Evolutionary conservation across 2,113 vertebrate genomes (phyloP).

Genomic region (Rhinoderma darwinii): DNA sequence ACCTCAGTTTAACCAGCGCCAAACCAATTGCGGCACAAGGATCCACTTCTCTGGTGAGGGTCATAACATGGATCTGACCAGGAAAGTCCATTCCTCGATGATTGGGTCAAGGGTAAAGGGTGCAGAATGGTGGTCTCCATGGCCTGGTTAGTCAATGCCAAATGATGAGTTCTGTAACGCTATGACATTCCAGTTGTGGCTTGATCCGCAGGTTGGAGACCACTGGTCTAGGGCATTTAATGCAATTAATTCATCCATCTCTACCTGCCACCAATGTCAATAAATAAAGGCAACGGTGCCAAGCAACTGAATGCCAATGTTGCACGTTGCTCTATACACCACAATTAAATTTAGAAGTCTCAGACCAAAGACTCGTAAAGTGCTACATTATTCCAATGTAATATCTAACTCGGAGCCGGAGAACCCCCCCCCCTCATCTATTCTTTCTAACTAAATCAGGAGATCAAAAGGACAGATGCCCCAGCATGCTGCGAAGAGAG

Average conservation of each 20-base stretch:
- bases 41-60: too few relatives aligned
- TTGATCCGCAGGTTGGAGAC: not conserved
- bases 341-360: not conserved
- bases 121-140: too few relatives aligned
- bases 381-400: not conserved
- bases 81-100: too few relatives aligned
- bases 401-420: not conserved
- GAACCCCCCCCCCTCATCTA: not conserved
- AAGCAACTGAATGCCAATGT: not conserved
- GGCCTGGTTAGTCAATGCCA: too few relatives aligned
- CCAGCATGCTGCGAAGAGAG: slow-evolving; percentile 50
- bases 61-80: too few relatives aligned
- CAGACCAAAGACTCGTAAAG: not conserved
- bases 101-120: too few relatives aligned
- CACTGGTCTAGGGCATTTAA: not conserved
- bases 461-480: slow-evolving; percentile 59
- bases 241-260: not conserved
- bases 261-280: not conserved
- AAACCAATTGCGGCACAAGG: too few relatives aligned
- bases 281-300: not conserved
- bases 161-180: too few relatives aligned
- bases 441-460: slow-evolving; percentile 41
- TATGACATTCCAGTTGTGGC: too few relatives aligned
- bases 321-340: not conserved
- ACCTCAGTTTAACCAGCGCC: too few relatives aligned